These are phyloP conservation scores for Stomatorhinus walkeri DNA, from an alignment of 2,797 vertebrate genomes.

Conservation along the genomic window DNA sequence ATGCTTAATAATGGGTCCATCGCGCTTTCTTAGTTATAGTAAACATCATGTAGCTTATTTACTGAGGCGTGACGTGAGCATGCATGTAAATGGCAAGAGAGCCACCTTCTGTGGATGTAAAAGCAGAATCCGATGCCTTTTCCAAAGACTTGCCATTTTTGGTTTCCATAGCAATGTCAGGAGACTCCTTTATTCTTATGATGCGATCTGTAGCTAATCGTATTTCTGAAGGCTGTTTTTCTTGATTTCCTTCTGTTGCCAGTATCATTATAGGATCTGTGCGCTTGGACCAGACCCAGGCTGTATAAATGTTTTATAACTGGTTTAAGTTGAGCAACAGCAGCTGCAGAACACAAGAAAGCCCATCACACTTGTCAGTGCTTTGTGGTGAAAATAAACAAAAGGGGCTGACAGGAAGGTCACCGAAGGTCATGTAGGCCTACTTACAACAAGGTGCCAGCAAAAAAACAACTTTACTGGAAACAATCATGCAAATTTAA, in stretches of 20 bases:
- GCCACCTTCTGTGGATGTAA: not conserved
- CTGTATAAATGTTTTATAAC: slow-evolving; percentile 47
- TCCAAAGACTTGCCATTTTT: slow-evolving; percentile 30
- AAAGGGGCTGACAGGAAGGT: not conserved
- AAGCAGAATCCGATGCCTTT: not conserved
- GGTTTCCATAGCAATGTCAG: slow-evolving; percentile 53
- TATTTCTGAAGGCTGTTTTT: slow-evolving; percentile 52
- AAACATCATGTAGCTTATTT: not conserved
- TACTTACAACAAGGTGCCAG: not conserved
- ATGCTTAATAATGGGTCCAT: not conserved
- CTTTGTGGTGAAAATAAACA: slow-evolving; percentile 30
- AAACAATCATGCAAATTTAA: not conserved
- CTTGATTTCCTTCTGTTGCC: slow-evolving; percentile 49
- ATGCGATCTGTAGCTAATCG: slow-evolving; percentile 49
- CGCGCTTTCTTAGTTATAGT: not conserved
- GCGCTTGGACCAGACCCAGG: slow-evolving; percentile 47
- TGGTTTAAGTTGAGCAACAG: slow-evolving; percentile 57
- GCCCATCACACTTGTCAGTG: slow-evolving; percentile 35
- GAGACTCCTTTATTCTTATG: slow-evolving; percentile 45
- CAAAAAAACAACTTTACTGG: not conserved
- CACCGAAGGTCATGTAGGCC: not conserved
- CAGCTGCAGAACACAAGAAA: slow-evolving; percentile 59
- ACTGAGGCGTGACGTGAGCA: not conserved
- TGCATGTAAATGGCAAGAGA: not conserved
- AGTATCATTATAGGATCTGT: slow-evolving; percentile 48